These are phyloP conservation scores for Anguilla megastoma DNA, from an alignment of 2,797 vertebrate genomes.

Conservation along the genomic window DNA sequence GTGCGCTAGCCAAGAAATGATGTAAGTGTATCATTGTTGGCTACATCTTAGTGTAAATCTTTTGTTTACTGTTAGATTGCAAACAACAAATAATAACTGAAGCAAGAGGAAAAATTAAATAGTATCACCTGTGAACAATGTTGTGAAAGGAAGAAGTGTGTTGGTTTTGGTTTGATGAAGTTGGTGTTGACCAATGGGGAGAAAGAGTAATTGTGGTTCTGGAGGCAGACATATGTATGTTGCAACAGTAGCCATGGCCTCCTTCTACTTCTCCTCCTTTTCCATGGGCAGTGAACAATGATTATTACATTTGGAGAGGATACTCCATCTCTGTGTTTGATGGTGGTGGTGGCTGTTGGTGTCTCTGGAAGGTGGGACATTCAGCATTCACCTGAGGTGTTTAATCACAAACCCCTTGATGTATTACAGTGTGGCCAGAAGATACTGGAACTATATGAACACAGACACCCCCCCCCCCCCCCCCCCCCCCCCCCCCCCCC, in stretches of 20 bases:
- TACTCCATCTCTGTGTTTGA: background rate
- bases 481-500: no score
- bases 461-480: background rate
- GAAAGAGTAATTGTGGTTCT: background rate
- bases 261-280: background rate
- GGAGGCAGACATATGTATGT: background rate
- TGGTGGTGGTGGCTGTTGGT: background rate
- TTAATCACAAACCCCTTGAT: slow-evolving; percentile 13
- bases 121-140: background rate
- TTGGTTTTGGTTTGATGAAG: background rate
- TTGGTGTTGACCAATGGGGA: background rate
- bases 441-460: slow-evolving; percentile 8
- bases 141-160: background rate
- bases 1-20: no score
- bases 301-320: background rate
- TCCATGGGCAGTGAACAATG: background rate
- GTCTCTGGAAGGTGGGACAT: slow-evolving; percentile 1
- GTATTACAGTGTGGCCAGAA: background rate
- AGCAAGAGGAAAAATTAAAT: no score
- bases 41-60: no score
- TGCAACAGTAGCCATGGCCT: no score
- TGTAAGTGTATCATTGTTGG: no score
- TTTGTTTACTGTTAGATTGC: no score
- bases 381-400: background rate
- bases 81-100: no score